These are phyloP conservation scores for Hydrocynus forskahlii DNA, from an alignment of 2,797 vertebrate genomes.

Conservation along the genomic window DNA sequence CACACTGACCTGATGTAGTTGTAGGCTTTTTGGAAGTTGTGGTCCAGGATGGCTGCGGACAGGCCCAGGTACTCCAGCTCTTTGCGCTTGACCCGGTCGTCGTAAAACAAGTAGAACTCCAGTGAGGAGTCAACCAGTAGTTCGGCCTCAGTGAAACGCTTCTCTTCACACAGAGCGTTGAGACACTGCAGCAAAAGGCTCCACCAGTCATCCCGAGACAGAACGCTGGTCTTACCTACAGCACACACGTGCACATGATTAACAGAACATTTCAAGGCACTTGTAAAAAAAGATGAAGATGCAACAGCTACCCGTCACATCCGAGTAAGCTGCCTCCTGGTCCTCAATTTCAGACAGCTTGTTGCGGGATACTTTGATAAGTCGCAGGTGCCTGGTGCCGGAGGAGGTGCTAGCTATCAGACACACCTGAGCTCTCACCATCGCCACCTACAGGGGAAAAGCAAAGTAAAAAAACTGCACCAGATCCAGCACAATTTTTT, in stretches of 20 bases:
- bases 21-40: slow-evolving; percentile 92
- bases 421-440: slow-evolving; percentile 94
- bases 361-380: slow-evolving; percentile 86
- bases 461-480: too few species aligned
- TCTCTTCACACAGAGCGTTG: slow-evolving; percentile 84
- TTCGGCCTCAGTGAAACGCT: slow-evolving; percentile 89
- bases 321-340: slow-evolving; percentile 90
- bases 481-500: too few species aligned
- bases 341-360: slow-evolving; percentile 85
- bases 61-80: slow-evolving; percentile 95
- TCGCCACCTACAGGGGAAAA: slow-evolving; percentile 83
- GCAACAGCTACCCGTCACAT: slow-evolving; percentile 82
- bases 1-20: slow-evolving; percentile 91
- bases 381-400: slow-evolving; percentile 85
- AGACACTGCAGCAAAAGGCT: slow-evolving; percentile 88
- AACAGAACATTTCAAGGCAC: background rate
- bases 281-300: background rate
- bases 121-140: slow-evolving; percentile 93
- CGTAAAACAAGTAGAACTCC: slow-evolving; percentile 96
- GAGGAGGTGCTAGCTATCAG: slow-evolving; percentile 84
- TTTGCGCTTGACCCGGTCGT: slow-evolving; percentile 90
- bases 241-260: background rate
- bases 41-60: slow-evolving; percentile 91
- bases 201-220: slow-evolving; percentile 98
- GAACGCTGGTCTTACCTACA: slow-evolving; percentile 80